Evolutionary conservation across 53 echinoderm and acorn worm genomes (phyloP), one percentile per base, ranked within the genome.

Genomic region (Crossaster papposus): DNA sequence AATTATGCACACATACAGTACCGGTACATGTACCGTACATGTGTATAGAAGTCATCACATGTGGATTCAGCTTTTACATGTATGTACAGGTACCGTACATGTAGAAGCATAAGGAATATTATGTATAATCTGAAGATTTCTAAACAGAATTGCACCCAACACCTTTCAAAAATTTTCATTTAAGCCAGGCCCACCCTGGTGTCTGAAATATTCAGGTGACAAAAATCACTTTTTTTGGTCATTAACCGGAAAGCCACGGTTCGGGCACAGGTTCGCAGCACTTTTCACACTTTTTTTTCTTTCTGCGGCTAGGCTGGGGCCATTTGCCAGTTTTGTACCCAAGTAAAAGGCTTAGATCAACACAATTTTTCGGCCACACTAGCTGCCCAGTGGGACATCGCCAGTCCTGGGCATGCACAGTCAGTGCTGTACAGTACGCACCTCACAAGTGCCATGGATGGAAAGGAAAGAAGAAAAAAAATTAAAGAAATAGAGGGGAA

Each of bases 291-390:
- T 58, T 35, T n/a, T n/a, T n/a, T n/a, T n/a, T n/a, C n/a, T n/a
- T 70, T 34, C 54, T 85, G 73, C 44, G 75, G 85, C 85, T 75
- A 23, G 62, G 77, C 85, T 75, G 28, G 62, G 77, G 87, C 87
- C 87, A 77, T 87, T 87, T 87, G 87, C 77, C 77, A 58, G 87
- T 64, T 44, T 71, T 72, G 54, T 77, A 38, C 87, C 87, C 76
- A 62, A 35, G n/a, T n/a, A 58, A 77, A 38, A 77, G 72, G 87
- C 76, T 87, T 87, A 87, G 76, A 87, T 87, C 87, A 87, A 87
- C 87, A 87, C 87, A 87, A 87, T 76, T 87, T 87, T 87, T 87
- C 77, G 87, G 87, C 87, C 87, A 87, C 87, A 87, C 87, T 77
- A 63, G 74, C 29, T 87, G 87, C 87, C 87, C 87, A 76, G 87